A percentile compares a stretch with the other conserved stretches of the same genome.
Evolutionary conservation across 2,888 invertebrate species (phyloP).

Genomic region (Andrena bucephala): DNA sequence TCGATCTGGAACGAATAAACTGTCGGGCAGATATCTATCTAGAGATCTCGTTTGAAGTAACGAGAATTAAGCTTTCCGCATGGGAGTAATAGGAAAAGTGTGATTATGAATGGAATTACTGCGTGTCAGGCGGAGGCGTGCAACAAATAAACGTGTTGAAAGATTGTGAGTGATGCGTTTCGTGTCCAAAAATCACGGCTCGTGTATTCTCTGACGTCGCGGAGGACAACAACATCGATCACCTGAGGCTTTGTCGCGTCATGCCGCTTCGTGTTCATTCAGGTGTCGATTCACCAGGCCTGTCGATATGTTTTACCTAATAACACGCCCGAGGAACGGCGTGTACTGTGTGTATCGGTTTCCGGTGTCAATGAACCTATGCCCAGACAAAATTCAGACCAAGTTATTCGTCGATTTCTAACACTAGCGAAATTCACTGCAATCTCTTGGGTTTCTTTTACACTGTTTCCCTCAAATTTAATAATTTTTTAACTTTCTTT

Average conservation of each 20-base stretch:
- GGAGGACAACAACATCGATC: slow-evolving; percentile 77
- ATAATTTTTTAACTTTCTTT: too few species aligned
- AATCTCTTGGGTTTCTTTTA: too few species aligned
- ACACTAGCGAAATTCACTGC: background rate
- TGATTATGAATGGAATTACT: slow-evolving; percentile 15
- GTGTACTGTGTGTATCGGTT: slow-evolving; percentile 4
- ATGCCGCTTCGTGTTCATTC: slow-evolving; percentile 74
- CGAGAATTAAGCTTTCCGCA: background rate
- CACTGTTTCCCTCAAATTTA: too few species aligned
- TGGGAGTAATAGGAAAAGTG: background rate
- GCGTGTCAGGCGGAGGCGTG: background rate
- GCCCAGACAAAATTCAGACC: background rate
- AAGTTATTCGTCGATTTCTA: background rate
- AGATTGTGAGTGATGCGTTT: slow-evolving; percentile 46
- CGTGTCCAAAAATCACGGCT: slow-evolving; percentile 40
- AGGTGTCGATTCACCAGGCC: slow-evolving; percentile 74
- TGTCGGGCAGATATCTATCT: too few species aligned
- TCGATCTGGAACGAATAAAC: too few species aligned
- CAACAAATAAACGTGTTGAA: slow-evolving; percentile 39
- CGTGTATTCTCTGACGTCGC: slow-evolving; percentile 32
- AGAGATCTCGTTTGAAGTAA: too few species aligned
- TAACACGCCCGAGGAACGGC: slow-evolving; percentile 57
- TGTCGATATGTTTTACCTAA: slow-evolving; percentile 72
- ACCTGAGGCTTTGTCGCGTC: slow-evolving; percentile 78
- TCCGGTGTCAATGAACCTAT: slow-evolving; percentile 10